Conservation (phyloP, 2,888 invertebrate species). For the Pterostichus niger region DNA sequence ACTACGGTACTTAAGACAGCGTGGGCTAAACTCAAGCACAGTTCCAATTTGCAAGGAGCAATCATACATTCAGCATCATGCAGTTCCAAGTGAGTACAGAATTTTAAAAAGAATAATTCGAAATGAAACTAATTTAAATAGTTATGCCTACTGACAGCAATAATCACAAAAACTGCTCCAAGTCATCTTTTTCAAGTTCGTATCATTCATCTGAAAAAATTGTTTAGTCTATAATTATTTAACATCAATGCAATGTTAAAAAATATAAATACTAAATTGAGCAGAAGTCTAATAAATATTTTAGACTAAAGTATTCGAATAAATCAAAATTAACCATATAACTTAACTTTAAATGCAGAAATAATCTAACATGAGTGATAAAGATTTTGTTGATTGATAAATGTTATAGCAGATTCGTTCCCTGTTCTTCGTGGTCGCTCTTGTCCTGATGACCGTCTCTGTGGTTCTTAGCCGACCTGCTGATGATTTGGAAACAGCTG, state of each 20-base stretch:
- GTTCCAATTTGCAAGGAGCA: constrained; percentile 55
- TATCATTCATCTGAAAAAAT: no score
- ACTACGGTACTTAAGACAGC: constrained; percentile 55
- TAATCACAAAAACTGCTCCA: no score
- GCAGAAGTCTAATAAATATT: no score
- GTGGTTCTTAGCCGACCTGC: constrained; percentile 46
- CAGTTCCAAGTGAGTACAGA: constrained; percentile 46
- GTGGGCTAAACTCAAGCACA: constrained; percentile 14
- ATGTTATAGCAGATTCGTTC: constrained; percentile 50
- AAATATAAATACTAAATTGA: no score
- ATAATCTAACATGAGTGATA: no score
- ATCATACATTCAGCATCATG: constrained; percentile 51
- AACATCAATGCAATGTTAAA: constrained; percentile 10
- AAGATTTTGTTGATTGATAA: no score
- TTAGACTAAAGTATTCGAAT: background rate
- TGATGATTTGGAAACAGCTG: constrained; percentile 68
- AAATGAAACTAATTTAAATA: no score
- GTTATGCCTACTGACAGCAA: no score
- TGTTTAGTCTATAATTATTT: background rate
- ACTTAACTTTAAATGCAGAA: background rate
- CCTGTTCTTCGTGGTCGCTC: constrained; percentile 57
- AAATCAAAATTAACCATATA: background rate
- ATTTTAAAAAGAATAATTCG: no score
- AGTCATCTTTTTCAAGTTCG: no score
- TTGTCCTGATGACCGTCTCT: constrained; percentile 48